Conservation (phyloP, 2,113 vertebrate genomes). For the Peromyscus leucopus region DNA sequence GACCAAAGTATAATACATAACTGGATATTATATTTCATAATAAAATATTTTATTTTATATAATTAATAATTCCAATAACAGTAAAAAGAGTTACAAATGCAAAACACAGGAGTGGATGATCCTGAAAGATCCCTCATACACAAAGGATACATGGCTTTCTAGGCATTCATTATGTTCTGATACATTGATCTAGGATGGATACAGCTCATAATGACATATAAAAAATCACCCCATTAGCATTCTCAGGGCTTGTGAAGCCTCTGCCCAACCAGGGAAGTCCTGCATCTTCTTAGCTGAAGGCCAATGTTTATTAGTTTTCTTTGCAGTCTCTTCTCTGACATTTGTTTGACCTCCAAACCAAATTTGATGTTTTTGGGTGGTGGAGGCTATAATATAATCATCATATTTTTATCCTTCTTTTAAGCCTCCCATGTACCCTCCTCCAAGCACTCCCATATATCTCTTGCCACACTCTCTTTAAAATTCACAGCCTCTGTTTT, state of each 20-base stretch:
- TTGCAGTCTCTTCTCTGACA: background rate
- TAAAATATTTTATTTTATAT: background rate
- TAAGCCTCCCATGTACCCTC: background rate
- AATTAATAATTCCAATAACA: background rate
- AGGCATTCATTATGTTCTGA: background rate
- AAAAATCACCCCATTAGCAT: background rate
- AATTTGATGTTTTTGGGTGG: background rate
- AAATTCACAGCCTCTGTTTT: background rate
- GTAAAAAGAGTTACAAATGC: background rate
- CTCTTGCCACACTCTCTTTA: background rate
- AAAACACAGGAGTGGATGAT: background rate
- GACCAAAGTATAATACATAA: background rate
- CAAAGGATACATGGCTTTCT: background rate
- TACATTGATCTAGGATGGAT: background rate
- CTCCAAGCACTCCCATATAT: background rate
- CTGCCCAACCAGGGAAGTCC: background rate
- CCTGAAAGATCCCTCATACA: background rate
- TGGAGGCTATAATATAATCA: background rate
- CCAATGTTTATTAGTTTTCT: background rate
- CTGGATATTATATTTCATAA: background rate
- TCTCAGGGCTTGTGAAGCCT: background rate
- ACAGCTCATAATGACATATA: background rate
- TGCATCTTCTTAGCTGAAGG: background rate
- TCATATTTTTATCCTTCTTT: background rate
- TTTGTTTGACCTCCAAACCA: slow-evolving; percentile 1